Conservation (phyloP, 2,113 vertebrate genomes). For the Epinephelus moara region DNA sequence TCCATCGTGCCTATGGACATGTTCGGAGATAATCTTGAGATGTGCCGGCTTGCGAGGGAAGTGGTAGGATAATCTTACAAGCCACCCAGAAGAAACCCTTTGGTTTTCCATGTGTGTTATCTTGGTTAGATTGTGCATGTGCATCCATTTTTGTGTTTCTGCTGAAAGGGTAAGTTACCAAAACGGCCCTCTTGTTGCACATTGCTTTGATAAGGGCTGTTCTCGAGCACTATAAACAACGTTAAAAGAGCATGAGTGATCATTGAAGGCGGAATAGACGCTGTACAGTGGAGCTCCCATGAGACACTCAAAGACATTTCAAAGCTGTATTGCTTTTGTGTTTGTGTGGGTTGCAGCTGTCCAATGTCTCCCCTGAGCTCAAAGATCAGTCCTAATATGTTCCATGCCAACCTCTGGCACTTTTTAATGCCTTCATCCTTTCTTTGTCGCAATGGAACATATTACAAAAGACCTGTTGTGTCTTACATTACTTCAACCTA, state of each 20-base stretch:
- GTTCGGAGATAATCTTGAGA: slow-evolving; percentile 51
- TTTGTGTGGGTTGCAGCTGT: slow-evolving; percentile 40
- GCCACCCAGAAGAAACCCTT: slow-evolving; percentile 41
- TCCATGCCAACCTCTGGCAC: slow-evolving; percentile 39
- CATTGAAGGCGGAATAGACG: not conserved
- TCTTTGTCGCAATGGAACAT: slow-evolving; percentile 15
- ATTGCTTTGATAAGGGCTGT: slow-evolving; percentile 4
- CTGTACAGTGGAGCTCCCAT: not conserved
- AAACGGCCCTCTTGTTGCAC: slow-evolving; percentile 17
- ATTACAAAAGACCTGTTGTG: slow-evolving; percentile 28
- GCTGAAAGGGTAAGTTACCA: not conserved
- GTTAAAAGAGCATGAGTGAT: not conserved
- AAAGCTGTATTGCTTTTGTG: slow-evolving; percentile 38
- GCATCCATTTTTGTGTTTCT: slow-evolving; percentile 4
- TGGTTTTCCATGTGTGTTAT: slow-evolving; percentile 23
- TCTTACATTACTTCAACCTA: slow-evolving; percentile 21
- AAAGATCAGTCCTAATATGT: slow-evolving; percentile 20
- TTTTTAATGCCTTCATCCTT: slow-evolving; percentile 19
- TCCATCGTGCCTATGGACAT: not conserved
- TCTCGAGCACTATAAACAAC: slow-evolving; percentile 4
- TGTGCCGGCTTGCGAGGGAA: slow-evolving; percentile 30
- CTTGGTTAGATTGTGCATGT: slow-evolving; percentile 4
- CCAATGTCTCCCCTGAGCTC: slow-evolving; percentile 16
- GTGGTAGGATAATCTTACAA: slow-evolving; percentile 54
- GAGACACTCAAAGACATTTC: slow-evolving; percentile 32